Base-by-base conservation (phyloP, 2,888 invertebrate species). In the Leucophenga montana region DNA sequence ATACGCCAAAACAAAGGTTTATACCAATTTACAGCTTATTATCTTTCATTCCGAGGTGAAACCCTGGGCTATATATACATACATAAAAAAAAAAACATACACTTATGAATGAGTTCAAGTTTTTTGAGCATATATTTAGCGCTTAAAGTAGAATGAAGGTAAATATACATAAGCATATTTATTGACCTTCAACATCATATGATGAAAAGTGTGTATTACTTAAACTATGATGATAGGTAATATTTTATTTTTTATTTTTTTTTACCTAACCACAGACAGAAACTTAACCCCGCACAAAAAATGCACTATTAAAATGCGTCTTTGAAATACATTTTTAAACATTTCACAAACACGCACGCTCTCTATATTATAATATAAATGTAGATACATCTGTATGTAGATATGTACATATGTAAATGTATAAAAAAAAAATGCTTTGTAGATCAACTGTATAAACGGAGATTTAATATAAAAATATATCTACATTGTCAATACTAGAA, bases 201-300 rank as follows among this genome's bases (percentile, higher is more conserved):
- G 16, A 13, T 13, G 16, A 6, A 50, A 14, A 39, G 1, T 11
- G 11, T 39, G 11, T 39, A 39, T 11, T 8, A 39, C 4, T 33
- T 16, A 48, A 48, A 48, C 3, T 16, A 50, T 3, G 8, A n/a
- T 16, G 16, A 13, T 16, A 50, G 3, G 1, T n/a, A 18, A 50
- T 50, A 2, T n/a, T 50, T 48, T 48, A 8, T 13, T 48, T 48
- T 48, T 48, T 16, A 16, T 16, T 50, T 50, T 50, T 39, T 3
- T 39, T 39, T 39, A 39, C 3, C 39, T 11, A 39, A 39, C 3
- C 4, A 39, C 1, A 14, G 16, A 18, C n/a, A 50, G 1, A 48
- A 80, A 83, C 80, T 81, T 81, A 81, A 82, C 80, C 82, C 84
- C 82, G 81, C 76, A 54, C 66, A 83, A 78, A 62, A 62, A 44